These are phyloP conservation scores for Eulacestoma nigropectus DNA, from an alignment of 2,113 vertebrate genomes.

Conservation along the genomic window DNA sequence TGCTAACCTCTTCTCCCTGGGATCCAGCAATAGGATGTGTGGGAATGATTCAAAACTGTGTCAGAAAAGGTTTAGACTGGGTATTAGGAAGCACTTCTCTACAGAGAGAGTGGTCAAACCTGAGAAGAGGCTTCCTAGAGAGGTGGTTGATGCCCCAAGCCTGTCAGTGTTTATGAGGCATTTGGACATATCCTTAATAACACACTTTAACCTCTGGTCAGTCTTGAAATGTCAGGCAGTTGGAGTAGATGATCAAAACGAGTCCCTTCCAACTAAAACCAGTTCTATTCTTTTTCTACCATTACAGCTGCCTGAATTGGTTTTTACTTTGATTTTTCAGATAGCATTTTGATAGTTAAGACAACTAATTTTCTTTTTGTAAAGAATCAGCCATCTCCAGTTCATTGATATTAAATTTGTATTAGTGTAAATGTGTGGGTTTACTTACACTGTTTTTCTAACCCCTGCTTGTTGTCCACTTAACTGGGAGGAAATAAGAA, in stretches of 20 bases:
- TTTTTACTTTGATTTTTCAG: not conserved
- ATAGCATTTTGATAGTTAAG: not conserved
- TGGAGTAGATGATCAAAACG: not conserved
- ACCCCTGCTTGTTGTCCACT: not conserved
- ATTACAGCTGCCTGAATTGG: not conserved
- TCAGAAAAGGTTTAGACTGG: not conserved
- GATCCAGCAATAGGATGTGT: not conserved
- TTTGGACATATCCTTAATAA: not conserved
- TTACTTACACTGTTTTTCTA: not conserved
- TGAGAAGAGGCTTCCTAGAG: not conserved
- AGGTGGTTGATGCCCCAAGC: not conserved
- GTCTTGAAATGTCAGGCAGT: not conserved
- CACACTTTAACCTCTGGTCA: not conserved
- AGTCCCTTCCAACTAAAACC: not conserved
- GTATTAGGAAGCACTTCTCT: not conserved
- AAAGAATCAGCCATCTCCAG: not conserved
- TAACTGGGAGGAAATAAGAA: not conserved
- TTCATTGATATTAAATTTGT: not conserved
- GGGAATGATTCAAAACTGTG: not conserved
- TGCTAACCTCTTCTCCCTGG: not conserved
- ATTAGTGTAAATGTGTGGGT: rapidly evolving
- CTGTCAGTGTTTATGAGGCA: not conserved
- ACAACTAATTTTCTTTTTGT: not conserved
- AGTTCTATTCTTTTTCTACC: not conserved
- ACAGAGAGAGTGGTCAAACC: not conserved